These are phyloP conservation scores for Dasypus novemcinctus DNA, from an alignment of 2,113 vertebrate genomes.

Conservation along the genomic window DNA sequence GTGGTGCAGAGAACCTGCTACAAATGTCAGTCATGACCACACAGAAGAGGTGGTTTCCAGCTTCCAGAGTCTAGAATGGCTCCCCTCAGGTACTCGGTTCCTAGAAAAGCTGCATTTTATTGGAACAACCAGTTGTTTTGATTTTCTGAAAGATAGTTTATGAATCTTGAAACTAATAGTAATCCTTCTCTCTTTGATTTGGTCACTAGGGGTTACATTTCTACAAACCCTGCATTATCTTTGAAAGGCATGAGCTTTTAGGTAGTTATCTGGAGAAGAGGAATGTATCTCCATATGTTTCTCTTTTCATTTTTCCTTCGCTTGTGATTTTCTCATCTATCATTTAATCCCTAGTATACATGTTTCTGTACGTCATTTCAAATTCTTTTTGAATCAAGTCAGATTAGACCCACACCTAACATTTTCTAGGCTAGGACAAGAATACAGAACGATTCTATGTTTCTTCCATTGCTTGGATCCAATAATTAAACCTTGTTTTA, in stretches of 20 bases:
- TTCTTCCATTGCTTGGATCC: background rate
- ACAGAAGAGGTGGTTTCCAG: background rate
- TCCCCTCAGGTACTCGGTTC: background rate
- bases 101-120: background rate
- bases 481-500: background rate
- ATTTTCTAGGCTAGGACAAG: background rate
- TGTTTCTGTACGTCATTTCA: background rate
- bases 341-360: background rate
- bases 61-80: background rate
- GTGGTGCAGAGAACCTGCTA: background rate
- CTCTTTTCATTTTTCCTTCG: background rate
- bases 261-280: background rate
- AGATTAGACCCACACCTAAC: background rate
- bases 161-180: conserved; percentile 38
- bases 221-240: background rate
- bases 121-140: background rate
- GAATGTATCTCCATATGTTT: background rate
- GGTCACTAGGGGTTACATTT: background rate
- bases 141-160: background rate
- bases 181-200: background rate
- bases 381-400: background rate
- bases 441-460: background rate
- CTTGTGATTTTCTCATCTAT: background rate
- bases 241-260: background rate
- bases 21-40: background rate